These are phyloP conservation scores for Upupa epops DNA, from an alignment of 2,113 vertebrate genomes.

Conservation along the genomic window DNA sequence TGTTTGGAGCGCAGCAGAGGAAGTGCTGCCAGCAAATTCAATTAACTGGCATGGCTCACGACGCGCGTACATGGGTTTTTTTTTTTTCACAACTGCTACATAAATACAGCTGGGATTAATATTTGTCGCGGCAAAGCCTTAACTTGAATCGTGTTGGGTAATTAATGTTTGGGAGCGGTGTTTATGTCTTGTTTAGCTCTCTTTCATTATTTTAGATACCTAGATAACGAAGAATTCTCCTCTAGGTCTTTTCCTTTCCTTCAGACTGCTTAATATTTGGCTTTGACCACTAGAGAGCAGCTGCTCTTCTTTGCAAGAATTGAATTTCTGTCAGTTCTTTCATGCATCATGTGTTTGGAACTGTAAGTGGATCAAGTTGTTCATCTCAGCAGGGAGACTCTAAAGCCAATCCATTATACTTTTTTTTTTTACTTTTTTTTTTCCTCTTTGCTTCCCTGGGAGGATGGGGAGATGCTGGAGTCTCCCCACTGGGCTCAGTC, in stretches of 20 bases:
- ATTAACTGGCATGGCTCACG: slow-evolving; percentile 79
- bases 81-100: slow-evolving; percentile 75
- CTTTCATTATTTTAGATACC: slow-evolving; percentile 61
- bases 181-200: slow-evolving; percentile 56
- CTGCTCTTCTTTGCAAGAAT: slow-evolving; percentile 79
- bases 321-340: slow-evolving; percentile 81
- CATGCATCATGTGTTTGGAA: slow-evolving; percentile 81
- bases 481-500: slow-evolving; percentile 43
- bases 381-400: slow-evolving; percentile 77
- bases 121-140: slow-evolving; percentile 75
- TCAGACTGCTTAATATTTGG: slow-evolving; percentile 74
- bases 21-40: slow-evolving; percentile 81
- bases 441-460: background rate
- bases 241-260: slow-evolving; percentile 72
- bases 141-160: slow-evolving; percentile 65
- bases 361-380: slow-evolving; percentile 81
- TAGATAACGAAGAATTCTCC: slow-evolving; percentile 67
- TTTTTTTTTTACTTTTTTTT: background rate
- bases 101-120: slow-evolving; percentile 83
- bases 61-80: slow-evolving; percentile 59
- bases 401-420: slow-evolving; percentile 78
- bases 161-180: slow-evolving; percentile 69
- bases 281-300: slow-evolving; percentile 80
- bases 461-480: slow-evolving; percentile 31
- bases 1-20: slow-evolving; percentile 77